phyloP scores from a whole-genome alignment of 2,888 invertebrate genomes.

The Aproaerema taeniolella region DNA sequence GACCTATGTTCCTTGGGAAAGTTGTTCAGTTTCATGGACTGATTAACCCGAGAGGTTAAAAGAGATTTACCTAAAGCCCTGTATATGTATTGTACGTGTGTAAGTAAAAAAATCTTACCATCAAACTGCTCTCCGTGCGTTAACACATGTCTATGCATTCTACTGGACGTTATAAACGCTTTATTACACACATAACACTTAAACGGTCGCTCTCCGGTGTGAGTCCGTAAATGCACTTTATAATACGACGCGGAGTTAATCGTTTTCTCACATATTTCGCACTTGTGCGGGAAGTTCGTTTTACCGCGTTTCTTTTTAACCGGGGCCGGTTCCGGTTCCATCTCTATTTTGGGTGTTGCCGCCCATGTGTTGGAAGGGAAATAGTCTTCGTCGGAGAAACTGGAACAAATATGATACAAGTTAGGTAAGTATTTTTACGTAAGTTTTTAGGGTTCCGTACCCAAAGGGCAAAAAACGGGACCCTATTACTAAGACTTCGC shows the following conservation, averaged over 20 bases:
- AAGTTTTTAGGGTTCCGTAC: conserved; percentile 2
- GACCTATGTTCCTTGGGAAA: no score
- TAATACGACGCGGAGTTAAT: conserved; percentile 52
- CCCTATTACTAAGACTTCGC: neutral
- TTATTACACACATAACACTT: conserved; percentile 50
- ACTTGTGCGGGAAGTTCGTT: conserved; percentile 26
- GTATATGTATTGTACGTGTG: no score
- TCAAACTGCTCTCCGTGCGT: conserved; percentile 50
- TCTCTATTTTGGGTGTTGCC: conserved; percentile 27
- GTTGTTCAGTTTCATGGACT: no score
- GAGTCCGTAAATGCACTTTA: conserved; percentile 52
- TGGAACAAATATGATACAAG: conserved; percentile 21
- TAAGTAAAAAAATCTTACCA: no score
- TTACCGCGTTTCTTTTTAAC: conserved; percentile 15
- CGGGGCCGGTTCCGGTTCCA: conserved; percentile 11
- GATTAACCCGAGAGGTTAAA: no score
- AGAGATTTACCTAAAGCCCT: no score
- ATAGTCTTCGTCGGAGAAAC: conserved; percentile 54
- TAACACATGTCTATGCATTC: conserved; percentile 60
- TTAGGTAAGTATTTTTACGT: neutral
- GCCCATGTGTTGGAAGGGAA: conserved; percentile 64
- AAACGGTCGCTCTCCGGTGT: conserved; percentile 60
- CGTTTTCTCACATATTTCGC: conserved; percentile 45
- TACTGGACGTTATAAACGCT: conserved; percentile 60
- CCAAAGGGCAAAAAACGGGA: neutral